Evolutionary conservation across 2,113 vertebrate genomes (phyloP).

Genomic region (Megaceryle maxima): DNA sequence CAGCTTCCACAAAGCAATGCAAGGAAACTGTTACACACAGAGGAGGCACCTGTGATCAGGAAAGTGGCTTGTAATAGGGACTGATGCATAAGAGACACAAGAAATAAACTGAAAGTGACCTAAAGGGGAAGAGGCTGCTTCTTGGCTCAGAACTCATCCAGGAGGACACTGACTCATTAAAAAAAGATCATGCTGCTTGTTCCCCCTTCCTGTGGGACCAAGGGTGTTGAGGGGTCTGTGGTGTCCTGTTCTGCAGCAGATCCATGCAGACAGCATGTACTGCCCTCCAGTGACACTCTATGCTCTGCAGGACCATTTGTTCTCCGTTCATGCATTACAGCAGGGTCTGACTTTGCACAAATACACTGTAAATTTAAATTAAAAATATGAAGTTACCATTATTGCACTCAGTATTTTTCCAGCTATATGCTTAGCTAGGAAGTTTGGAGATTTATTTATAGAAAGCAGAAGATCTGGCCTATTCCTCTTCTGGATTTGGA

Average conservation of each 20-base stretch:
- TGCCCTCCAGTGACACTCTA: neutral
- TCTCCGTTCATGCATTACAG: neutral
- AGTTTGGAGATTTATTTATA: neutral
- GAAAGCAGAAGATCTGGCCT: neutral
- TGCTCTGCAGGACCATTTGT: neutral
- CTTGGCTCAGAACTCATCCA: neutral
- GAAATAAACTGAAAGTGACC: neutral
- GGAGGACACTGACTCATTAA: neutral
- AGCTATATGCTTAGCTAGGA: neutral
- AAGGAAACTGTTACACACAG: neutral
- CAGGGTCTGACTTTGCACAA: neutral
- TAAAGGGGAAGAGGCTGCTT: neutral
- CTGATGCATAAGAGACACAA: neutral
- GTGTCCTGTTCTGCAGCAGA: neutral
- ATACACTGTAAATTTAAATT: neutral
- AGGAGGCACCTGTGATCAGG: neutral
- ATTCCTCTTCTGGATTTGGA: neutral
- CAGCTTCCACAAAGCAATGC: neutral
- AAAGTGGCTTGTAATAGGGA: neutral
- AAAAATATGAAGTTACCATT: neutral
- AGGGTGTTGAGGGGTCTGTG: neutral
- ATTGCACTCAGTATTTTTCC: neutral
- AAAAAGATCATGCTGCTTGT: neutral
- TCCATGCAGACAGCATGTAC: neutral
- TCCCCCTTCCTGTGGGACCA: neutral